Conservation (phyloP, 2,797 vertebrate species). For the Lepus townsendii region DNA sequence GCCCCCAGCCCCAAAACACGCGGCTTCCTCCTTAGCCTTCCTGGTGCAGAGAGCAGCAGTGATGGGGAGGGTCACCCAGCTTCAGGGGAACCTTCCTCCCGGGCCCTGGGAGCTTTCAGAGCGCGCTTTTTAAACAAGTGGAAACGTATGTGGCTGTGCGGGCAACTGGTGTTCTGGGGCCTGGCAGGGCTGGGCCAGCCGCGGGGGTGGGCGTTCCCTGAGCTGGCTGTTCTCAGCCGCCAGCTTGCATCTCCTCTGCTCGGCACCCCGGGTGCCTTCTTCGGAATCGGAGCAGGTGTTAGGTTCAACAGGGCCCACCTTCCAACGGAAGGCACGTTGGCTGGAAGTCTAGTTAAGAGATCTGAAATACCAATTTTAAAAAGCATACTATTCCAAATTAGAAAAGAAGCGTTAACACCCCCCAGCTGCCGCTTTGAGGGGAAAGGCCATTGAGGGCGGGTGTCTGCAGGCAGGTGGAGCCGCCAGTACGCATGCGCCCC, state of each 20-base stretch:
- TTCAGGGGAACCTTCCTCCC: constrained; percentile 44
- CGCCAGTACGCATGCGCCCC: constrained; percentile 21
- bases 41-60: constrained; percentile 54
- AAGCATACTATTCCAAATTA: constrained; percentile 81
- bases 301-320: constrained; percentile 64
- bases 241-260: neutral
- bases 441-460: constrained; percentile 38
- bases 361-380: constrained; percentile 80
- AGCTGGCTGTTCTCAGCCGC: constrained; percentile 36
- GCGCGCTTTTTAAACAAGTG: no score
- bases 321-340: constrained; percentile 65
- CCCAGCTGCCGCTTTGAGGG: constrained; percentile 80
- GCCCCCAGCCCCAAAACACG: constrained; percentile 24
- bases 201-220: neutral
- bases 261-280: constrained; percentile 57
- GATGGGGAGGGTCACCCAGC: constrained; percentile 55
- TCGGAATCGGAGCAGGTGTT: constrained; percentile 76
- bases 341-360: constrained; percentile 82
- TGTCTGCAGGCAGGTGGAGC: constrained; percentile 62
- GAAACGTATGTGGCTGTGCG: neutral
- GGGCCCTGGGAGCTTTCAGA: neutral
- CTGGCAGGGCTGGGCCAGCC: neutral
- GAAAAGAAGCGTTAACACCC: constrained; percentile 78
- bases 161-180: neutral
- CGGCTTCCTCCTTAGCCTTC: constrained; percentile 22